Percentiles rank a stretch among this genome's conserved stretches.
Conservation (phyloP, 2,888 invertebrate species). For the Arctia plantaginis region DNA sequence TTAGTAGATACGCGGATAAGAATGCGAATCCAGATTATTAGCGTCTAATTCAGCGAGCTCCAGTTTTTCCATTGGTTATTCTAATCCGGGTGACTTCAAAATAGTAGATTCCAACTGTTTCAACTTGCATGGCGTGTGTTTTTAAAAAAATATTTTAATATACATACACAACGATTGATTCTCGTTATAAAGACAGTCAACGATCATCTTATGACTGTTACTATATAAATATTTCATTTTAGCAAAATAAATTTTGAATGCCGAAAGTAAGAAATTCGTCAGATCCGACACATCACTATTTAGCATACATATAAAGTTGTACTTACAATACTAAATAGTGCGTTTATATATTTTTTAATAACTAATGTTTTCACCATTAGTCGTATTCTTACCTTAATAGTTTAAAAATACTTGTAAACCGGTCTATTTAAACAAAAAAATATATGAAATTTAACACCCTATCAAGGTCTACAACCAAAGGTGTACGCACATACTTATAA, state of each 20-base stretch:
- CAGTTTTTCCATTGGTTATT: not conserved
- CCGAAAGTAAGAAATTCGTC: not conserved
- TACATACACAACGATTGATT: not conserved
- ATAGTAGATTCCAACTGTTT: not conserved
- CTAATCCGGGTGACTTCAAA: not conserved
- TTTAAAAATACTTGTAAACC: slow-evolving; percentile 1
- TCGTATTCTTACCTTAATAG: not conserved
- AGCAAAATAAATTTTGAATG: not conserved
- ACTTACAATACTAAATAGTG: slow-evolving; percentile 18
- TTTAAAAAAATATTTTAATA: not conserved
- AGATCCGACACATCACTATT: not conserved
- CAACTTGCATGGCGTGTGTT: not conserved
- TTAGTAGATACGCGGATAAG: not conserved
- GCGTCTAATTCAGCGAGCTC: not conserved
- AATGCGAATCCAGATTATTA: not conserved
- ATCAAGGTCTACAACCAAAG: not conserved
- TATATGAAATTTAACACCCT: no score
- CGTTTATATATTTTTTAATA: not conserved
- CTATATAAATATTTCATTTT: not conserved
- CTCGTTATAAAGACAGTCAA: not conserved
- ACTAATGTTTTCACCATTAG: not conserved
- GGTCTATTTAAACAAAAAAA: not conserved
- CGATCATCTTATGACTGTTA: not conserved
- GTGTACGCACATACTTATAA: not conserved
- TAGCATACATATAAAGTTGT: slow-evolving; percentile 8